phyloP scores from a whole-genome alignment of 2,888 invertebrate species.

The Hypomecis punctinalis region DNA sequence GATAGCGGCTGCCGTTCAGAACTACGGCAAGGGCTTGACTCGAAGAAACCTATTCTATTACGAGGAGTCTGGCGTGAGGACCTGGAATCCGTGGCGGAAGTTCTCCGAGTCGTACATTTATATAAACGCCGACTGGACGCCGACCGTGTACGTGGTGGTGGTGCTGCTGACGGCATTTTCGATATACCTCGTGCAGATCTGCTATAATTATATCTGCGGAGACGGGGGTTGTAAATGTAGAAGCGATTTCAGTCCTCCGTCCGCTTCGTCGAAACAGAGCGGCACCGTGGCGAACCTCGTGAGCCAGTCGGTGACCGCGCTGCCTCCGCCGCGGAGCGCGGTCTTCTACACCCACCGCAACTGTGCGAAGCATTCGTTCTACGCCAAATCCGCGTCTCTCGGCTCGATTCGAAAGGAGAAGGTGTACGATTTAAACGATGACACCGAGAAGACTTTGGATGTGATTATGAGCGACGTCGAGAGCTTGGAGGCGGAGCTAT shows the following conservation, averaged over 20 bases:
- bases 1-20: slow-evolving; percentile 76
- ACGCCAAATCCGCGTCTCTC: slow-evolving; percentile 55
- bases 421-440: slow-evolving; percentile 74
- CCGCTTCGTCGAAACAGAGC: slow-evolving; percentile 50
- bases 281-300: slow-evolving; percentile 55
- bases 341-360: slow-evolving; percentile 52
- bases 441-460: slow-evolving; percentile 69
- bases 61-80: slow-evolving; percentile 45
- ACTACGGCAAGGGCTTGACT: slow-evolving; percentile 69
- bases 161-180: slow-evolving; percentile 58
- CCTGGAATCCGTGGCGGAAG: slow-evolving; percentile 67
- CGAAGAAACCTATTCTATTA: slow-evolving; percentile 68
- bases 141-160: slow-evolving; percentile 59
- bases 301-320: not conserved
- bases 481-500: slow-evolving; percentile 42
- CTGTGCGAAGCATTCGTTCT: slow-evolving; percentile 42
- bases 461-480: slow-evolving; percentile 66
- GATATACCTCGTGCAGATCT: slow-evolving; percentile 67
- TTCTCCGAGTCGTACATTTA: slow-evolving; percentile 59
- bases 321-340: slow-evolving; percentile 57
- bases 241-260: slow-evolving; percentile 16
- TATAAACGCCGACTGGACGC: slow-evolving; percentile 65
- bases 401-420: slow-evolving; percentile 61
- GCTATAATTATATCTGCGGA: slow-evolving; percentile 63
- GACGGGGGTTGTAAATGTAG: slow-evolving; percentile 58